These are phyloP conservation scores for Pelusios castaneus DNA, from an alignment of 2,113 vertebrate genomes.

Conservation along the genomic window DNA sequence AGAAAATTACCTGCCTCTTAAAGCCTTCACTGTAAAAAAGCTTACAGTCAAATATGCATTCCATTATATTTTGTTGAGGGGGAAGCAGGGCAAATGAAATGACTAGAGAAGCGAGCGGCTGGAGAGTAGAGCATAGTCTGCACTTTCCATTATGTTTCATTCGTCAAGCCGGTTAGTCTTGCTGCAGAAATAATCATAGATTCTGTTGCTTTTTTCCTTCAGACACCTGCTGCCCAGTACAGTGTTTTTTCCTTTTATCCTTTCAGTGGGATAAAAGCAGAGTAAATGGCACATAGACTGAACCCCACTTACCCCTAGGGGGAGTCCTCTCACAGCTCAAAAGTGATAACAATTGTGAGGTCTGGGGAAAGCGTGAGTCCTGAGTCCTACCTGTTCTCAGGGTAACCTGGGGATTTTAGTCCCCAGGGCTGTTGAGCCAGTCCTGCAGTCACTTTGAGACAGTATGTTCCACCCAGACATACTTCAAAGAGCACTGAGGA, in stretches of 20 bases:
- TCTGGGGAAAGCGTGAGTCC: background rate
- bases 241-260: background rate
- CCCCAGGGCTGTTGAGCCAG: background rate
- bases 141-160: constrained; percentile 47
- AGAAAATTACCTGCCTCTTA: constrained; percentile 27
- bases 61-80: constrained; percentile 32
- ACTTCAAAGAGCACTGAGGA: background rate
- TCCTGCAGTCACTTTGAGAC: background rate
- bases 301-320: background rate
- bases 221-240: constrained; percentile 40
- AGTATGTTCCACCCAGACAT: background rate
- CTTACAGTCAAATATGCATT: constrained; percentile 42
- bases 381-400: background rate
- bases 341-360: background rate
- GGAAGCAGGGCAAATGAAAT: constrained; percentile 49
- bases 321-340: background rate
- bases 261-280: background rate
- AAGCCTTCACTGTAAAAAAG: constrained; percentile 51
- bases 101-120: background rate
- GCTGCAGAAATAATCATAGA: constrained; percentile 51
- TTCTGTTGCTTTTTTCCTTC: background rate
- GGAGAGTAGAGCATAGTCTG: background rate
- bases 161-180: constrained; percentile 55
- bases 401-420: background rate
- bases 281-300: background rate